Percentiles rank a stretch among this genome's conserved stretches.
phyloP scores from a whole-genome alignment of 2,113 vertebrate species.

The Pycnonotus jocosus region DNA sequence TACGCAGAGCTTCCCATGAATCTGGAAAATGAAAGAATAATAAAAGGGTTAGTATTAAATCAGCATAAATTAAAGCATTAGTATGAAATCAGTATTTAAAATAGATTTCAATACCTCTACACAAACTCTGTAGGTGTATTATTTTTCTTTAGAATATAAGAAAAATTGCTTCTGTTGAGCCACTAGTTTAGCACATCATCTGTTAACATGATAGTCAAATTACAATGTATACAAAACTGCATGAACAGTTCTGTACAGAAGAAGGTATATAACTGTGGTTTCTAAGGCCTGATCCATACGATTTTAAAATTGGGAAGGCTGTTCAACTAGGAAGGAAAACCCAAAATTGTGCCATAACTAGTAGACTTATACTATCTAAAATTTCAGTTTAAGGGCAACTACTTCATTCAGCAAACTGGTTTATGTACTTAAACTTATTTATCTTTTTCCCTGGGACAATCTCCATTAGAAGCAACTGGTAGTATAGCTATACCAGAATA shows the following conservation, averaged over 20 bases:
- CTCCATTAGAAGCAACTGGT: neutral
- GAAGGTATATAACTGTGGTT: neutral
- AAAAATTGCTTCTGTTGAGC: neutral
- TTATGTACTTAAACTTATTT: neutral
- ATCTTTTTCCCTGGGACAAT: neutral
- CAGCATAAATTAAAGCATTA: neutral
- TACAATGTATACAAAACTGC: neutral
- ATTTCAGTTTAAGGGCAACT: neutral
- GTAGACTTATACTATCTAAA: neutral
- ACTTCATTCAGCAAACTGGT: neutral
- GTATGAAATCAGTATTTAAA: neutral
- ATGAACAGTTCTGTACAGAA: neutral
- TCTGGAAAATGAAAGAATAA: slow-evolving; percentile 70
- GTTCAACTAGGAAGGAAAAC: neutral
- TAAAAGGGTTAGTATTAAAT: neutral
- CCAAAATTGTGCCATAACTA: neutral
- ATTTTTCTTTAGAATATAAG: neutral
- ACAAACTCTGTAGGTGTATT: neutral
- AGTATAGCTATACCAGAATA: neutral
- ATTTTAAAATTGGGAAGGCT: neutral
- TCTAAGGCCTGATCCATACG: neutral
- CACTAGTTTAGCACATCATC: neutral
- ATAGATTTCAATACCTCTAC: neutral
- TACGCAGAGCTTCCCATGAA: slow-evolving; percentile 91
- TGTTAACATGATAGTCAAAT: neutral